A percentile compares a stretch with the other conserved stretches of the same genome.
These are phyloP conservation scores for Macrosiphum euphorbiae DNA, from an alignment of 2,888 invertebrate genomes.

Conservation along the genomic window DNA sequence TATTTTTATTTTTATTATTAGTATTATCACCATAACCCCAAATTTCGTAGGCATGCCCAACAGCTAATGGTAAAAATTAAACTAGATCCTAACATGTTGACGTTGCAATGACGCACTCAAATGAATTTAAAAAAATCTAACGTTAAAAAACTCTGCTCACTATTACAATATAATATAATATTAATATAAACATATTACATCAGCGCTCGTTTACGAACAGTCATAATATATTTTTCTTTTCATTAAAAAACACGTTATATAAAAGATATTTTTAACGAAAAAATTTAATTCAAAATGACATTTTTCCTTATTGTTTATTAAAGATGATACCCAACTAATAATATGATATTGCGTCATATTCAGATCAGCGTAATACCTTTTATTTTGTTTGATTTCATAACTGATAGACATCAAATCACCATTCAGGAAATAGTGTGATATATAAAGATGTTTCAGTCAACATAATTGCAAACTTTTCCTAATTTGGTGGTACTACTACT, in stretches of 20 bases:
- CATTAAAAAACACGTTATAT: not conserved
- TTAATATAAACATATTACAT: not conserved
- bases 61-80: not conserved
- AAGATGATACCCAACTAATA: not conserved
- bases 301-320: not conserved
- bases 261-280: not conserved
- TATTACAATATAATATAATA: not conserved
- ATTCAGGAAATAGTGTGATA: not conserved
- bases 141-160: not conserved
- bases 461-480: not conserved
- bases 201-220: not conserved
- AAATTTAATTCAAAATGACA: not conserved
- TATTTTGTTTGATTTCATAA: not conserved
- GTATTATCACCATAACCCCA: not conserved
- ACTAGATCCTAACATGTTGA: not conserved
- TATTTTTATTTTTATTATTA: too few relatives aligned
- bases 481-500: not conserved
- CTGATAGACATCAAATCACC: not conserved
- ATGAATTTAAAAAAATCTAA: not conserved
- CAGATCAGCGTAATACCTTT: not conserved
- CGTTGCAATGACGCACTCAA: not conserved
- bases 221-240: not conserved
- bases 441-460: not conserved
- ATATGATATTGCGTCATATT: not conserved
- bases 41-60: not conserved